Conservation (phyloP, 2,797 vertebrate genomes). For the Cirrhinus molitorella region DNA sequence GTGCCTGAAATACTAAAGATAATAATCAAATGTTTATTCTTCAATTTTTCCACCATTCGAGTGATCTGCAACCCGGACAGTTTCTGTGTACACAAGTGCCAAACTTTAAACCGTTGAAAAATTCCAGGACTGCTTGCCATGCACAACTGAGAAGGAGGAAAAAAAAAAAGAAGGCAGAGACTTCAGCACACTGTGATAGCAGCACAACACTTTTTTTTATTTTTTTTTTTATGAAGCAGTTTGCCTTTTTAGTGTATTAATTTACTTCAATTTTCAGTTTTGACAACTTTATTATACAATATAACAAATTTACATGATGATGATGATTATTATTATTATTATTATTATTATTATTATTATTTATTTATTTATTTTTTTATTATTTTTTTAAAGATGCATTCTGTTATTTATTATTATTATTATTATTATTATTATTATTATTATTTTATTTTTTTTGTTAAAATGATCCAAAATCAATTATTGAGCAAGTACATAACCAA, state of each 20-base stretch:
- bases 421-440: too few species aligned
- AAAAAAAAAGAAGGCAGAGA: background rate
- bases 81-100: conserved; percentile 48
- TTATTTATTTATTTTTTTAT: too few species aligned
- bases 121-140: conserved; percentile 20
- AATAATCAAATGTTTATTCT: conserved; percentile 41
- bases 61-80: conserved; percentile 9
- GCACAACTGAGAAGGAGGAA: background rate
- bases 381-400: too few species aligned
- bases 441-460: too few species aligned
- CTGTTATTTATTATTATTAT: too few species aligned
- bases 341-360: too few species aligned
- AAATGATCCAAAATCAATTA: too few species aligned
- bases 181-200: background rate
- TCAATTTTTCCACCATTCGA: conserved; percentile 39
- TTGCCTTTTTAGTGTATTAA: background rate
- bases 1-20: conserved; percentile 2
- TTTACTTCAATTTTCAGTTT: background rate
- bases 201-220: too few species aligned
- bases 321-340: too few species aligned
- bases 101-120: conserved; percentile 37
- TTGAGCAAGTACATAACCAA: too few species aligned
- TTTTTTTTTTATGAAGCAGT: background rate
- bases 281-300: background rate
- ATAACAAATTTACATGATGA: too few species aligned